Evolutionary conservation across 2,113 vertebrate genomes (phyloP).

Genomic region (Coregonus clupeaformis): DNA sequence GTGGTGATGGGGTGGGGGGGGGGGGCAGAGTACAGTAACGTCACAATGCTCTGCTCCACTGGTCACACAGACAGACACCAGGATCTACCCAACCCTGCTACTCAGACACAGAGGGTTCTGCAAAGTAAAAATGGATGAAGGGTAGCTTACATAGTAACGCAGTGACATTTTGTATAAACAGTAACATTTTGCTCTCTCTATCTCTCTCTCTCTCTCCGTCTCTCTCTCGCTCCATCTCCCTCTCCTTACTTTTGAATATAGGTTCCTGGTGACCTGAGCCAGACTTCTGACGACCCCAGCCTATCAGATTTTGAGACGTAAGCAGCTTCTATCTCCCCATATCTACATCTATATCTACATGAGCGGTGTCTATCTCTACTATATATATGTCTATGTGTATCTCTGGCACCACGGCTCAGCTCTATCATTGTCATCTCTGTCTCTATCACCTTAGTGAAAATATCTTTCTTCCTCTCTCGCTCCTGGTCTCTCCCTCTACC

Average conservation of each 20-base stretch:
- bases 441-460: slow-evolving; percentile 1
- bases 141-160: not conserved
- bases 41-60: not conserved
- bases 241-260: slow-evolving; percentile 52
- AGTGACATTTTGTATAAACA: not conserved
- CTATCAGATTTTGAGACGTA: slow-evolving; percentile 99
- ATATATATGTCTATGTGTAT: too few relatives aligned
- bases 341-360: not conserved
- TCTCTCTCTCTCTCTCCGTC: not conserved
- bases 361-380: not conserved
- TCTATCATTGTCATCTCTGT: not conserved
- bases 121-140: not conserved
- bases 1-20: not conserved
- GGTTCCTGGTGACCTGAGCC: slow-evolving; percentile 96
- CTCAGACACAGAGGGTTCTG: not conserved
- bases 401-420: too few relatives aligned
- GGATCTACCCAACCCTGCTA: not conserved
- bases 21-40: not conserved
- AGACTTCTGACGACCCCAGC: slow-evolving; percentile 98
- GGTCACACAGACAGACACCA: not conserved
- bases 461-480: not conserved
- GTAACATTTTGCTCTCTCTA: not conserved
- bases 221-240: slow-evolving; percentile 23
- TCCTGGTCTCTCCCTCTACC: not conserved
- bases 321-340: slow-evolving; percentile 54